Evolutionary conservation across 2,113 vertebrate species (phyloP), one percentile per base, ranked within the genome.

Genomic region (Ptyas mucosa): DNA sequence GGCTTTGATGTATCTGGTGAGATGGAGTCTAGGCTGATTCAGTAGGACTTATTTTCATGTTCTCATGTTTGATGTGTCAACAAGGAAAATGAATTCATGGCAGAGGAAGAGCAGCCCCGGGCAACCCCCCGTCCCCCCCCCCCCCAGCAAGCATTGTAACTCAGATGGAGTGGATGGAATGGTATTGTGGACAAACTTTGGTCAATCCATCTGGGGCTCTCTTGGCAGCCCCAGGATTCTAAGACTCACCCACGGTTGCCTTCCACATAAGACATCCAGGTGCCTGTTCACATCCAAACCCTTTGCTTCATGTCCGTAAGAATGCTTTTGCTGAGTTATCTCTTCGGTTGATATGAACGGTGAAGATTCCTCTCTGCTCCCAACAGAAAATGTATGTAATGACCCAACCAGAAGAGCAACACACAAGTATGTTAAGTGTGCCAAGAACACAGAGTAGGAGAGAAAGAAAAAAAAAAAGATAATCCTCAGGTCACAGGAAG

Each of bases 401-500:
- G 15, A 81, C 34, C n/a, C 15, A 20, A 20, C 18, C n/a, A 20
- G n/a, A 81, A 81, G n/a, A 81, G 21, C 69, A 81, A 81, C 34
- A 39, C 2, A n/a, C 1, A 18, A 39, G n/a, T 81, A 21, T 20
- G 18, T 20, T 39, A 39, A 81, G 69, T 81, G 69, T 34, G 7
- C 34, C n/a, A 81, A 81, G 69, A 81, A 39, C 5, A 81, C 18
- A 81, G 34, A 81, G 18, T 3, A 81, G 18, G n/a, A 20, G 69
- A 26, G 24, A 1, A 3, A 3, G 0, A 1, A 0, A 6, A 2
- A 1, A 0, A 6, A 2, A 3, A 0, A 34, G 69, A 81, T 20
- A 81, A 81, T 39, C 34, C 34, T 39, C 34, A 39, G 69, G 34
- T 9, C 34, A 81, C 18, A 39, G 69, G n/a, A 81, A 81, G 34